These are phyloP conservation scores for Lynx canadensis DNA, from an alignment of 2,113 vertebrate species.

Conservation along the genomic window DNA sequence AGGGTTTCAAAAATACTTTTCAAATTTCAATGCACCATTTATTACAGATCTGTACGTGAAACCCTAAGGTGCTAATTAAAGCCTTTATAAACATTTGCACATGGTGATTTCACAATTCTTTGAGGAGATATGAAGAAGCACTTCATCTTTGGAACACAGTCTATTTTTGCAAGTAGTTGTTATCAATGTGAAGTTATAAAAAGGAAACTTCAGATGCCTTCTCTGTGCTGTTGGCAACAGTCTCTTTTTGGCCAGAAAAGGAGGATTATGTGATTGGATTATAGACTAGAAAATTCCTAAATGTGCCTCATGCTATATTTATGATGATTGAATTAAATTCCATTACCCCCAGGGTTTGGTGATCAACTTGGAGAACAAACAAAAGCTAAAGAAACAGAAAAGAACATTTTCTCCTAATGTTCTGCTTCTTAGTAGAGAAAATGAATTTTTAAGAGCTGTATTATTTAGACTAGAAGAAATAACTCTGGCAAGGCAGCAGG, in stretches of 20 bases:
- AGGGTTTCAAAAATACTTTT: slow-evolving; percentile 19
- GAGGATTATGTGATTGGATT: slow-evolving; percentile 57
- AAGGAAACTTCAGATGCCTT: slow-evolving; percentile 55
- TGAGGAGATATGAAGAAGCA: slow-evolving; percentile 44
- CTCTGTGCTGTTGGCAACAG: slow-evolving; percentile 42
- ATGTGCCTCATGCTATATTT: slow-evolving; percentile 56
- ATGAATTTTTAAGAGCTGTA: slow-evolving; percentile 64
- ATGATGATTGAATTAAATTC: slow-evolving; percentile 57
- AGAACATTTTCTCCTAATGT: slow-evolving; percentile 61
- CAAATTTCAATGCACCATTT: slow-evolving; percentile 58
- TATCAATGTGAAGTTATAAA: slow-evolving; percentile 62
- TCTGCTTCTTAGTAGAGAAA: slow-evolving; percentile 60
- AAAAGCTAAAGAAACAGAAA: slow-evolving; percentile 61
- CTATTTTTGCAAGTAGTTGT: slow-evolving; percentile 44
- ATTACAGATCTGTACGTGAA: slow-evolving; percentile 62
- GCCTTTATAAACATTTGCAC: slow-evolving; percentile 46
- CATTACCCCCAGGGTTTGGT: slow-evolving; percentile 56
- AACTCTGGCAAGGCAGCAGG: slow-evolving; percentile 55
- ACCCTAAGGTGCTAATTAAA: slow-evolving; percentile 66
- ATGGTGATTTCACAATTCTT: slow-evolving; percentile 60
- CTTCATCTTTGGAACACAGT: slow-evolving; percentile 40
- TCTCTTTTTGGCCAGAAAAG: not conserved
- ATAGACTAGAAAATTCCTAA: slow-evolving; percentile 37
- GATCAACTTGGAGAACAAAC: slow-evolving; percentile 62
- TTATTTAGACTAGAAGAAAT: slow-evolving; percentile 67